Evolutionary conservation across 2,888 invertebrate species (phyloP).

Genomic region (Nowickia ferox): DNA sequence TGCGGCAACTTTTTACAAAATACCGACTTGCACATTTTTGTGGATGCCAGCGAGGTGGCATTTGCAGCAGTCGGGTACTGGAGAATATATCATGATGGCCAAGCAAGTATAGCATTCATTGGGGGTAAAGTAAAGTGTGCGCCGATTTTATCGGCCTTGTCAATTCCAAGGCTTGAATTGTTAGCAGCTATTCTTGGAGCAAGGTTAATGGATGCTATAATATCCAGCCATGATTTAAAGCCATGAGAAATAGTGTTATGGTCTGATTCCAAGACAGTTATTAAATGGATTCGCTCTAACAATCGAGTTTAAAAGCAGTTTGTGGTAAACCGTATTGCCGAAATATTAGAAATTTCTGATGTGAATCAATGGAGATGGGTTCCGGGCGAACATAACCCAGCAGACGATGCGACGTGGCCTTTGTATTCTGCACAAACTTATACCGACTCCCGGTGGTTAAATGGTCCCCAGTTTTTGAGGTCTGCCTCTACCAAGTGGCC

Average conservation of each 20-base stretch:
- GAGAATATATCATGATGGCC: not conserved
- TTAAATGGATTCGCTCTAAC: slow-evolving; percentile 47
- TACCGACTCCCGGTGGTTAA: not conserved
- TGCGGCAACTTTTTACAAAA: not conserved
- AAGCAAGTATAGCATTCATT: not conserved
- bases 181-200: slow-evolving; percentile 6
- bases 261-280: slow-evolving; percentile 41
- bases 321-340: slow-evolving; percentile 63
- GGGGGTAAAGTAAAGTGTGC: slow-evolving; percentile 13
- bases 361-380: slow-evolving; percentile 66
- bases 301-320: slow-evolving; percentile 54
- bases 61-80: slow-evolving; percentile 20
- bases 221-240: not conserved
- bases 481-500: not conserved
- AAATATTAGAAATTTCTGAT: slow-evolving; percentile 62
- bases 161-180: slow-evolving; percentile 3
- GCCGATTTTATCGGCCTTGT: not conserved
- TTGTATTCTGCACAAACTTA: slow-evolving; percentile 26
- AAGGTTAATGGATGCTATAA: not conserved
- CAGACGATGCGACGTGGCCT: no score
- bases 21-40: slow-evolving; percentile 8
- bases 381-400: no score
- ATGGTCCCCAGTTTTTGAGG: not conserved
- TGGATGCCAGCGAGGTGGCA: slow-evolving; percentile 25
- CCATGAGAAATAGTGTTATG: not conserved